Percentiles rank a stretch among this genome's conserved stretches.
phyloP scores from a whole-genome alignment of 2,797 vertebrate species.

The Graptemys geographica region DNA sequence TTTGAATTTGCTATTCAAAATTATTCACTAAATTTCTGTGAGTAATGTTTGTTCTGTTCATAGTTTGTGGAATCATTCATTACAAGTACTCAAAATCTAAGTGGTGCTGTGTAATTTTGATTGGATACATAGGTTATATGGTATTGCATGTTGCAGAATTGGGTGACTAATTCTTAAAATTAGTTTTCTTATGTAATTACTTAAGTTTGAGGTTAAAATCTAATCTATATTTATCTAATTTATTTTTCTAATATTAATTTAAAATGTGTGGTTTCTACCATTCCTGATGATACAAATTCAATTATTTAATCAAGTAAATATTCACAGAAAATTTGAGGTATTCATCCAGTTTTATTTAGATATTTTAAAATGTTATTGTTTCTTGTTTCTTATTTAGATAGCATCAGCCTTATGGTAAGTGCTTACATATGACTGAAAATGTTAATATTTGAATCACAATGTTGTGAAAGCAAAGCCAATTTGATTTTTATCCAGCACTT shows the following conservation, averaged over 20 bases:
- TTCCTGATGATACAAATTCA: neutral
- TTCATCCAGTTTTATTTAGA: neutral
- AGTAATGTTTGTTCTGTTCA: neutral
- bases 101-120: neutral
- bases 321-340: neutral
- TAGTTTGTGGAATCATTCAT: neutral
- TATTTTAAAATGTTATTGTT: neutral
- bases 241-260: neutral
- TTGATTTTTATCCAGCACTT: neutral
- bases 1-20: neutral
- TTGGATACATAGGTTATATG: neutral
- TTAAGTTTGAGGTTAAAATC: neutral
- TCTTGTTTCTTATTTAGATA: neutral
- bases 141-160: neutral
- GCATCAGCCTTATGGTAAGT: neutral
- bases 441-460: accelerated
- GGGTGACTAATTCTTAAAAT: neutral
- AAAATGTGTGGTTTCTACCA: neutral
- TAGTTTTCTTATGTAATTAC: neutral
- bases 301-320: neutral
- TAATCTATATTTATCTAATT: neutral
- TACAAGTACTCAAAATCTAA: neutral
- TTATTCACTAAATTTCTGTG: neutral
- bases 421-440: neutral
- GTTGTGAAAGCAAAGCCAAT: neutral